A percentile compares a stretch with the other conserved stretches of the same genome.
phyloP scores from a whole-genome alignment of 2,888 invertebrate genomes.

The Euzophera pinguis region DNA sequence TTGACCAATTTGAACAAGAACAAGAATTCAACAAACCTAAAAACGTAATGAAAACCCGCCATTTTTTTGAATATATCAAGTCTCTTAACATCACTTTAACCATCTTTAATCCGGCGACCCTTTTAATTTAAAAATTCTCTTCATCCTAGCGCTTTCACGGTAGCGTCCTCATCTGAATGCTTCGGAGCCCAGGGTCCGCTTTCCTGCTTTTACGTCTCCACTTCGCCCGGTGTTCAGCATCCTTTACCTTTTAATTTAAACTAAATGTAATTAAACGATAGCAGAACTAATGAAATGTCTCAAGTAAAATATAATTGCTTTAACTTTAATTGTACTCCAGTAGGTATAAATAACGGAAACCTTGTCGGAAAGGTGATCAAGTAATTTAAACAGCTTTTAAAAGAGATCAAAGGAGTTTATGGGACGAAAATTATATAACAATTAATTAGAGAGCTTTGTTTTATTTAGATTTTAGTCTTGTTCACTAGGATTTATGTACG shows the following conservation, averaged over 20 bases:
- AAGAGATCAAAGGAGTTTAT: background rate
- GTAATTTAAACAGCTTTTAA: conserved; percentile 12
- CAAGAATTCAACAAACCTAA: too few relatives aligned
- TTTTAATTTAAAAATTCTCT: background rate
- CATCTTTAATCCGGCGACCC: background rate
- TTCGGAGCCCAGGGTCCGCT: too few relatives aligned
- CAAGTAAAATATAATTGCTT: conserved; percentile 1
- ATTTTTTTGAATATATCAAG: too few relatives aligned
- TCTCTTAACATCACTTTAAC: too few relatives aligned
- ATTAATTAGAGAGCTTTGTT: background rate
- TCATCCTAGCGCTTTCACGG: too few relatives aligned
- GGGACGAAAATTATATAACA: background rate
- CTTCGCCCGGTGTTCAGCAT: too few relatives aligned
- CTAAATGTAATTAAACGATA: background rate
- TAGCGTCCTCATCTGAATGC: too few relatives aligned
- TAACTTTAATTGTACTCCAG: conserved; percentile 6
- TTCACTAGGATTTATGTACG: too few relatives aligned
- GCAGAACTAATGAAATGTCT: conserved; percentile 4
- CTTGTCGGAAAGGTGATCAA: conserved; percentile 1
- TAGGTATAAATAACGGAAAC: conserved; percentile 10
- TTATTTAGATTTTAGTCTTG: too few relatives aligned
- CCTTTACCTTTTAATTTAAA: background rate
- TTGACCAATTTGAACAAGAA: too few relatives aligned
- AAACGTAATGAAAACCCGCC: too few relatives aligned
- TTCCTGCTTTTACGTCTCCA: too few relatives aligned